Conservation (phyloP, 2,113 vertebrate species). For the Empidonax alnorum region DNA sequence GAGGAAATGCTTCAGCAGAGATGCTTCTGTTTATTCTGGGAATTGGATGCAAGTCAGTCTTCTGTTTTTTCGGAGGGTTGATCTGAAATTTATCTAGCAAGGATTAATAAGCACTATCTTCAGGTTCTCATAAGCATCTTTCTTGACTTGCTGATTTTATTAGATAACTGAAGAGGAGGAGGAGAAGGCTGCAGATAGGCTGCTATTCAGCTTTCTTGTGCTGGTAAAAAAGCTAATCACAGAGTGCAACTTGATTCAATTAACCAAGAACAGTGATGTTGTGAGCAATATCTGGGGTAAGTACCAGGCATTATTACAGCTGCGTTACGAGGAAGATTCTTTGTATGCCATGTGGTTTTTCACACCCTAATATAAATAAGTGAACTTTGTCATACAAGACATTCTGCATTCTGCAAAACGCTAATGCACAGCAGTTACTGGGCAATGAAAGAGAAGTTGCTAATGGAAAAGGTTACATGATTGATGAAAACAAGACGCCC, state of each 20-base stretch:
- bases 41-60: not conserved
- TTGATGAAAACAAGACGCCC: not conserved
- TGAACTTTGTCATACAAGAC: not conserved
- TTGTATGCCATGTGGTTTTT: not conserved
- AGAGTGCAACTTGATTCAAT: slow-evolving; percentile 83
- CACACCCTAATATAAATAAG: not conserved
- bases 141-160: slow-evolving; percentile 3
- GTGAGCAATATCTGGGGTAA: slow-evolving; percentile 87
- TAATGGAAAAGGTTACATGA: not conserved
- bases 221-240: slow-evolving; percentile 89
- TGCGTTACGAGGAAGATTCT: not conserved
- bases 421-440: not conserved
- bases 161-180: slow-evolving; percentile 88
- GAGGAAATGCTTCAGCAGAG: not conserved
- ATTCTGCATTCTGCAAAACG: not conserved
- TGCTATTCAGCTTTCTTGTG: slow-evolving; percentile 89
- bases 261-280: slow-evolving; percentile 76
- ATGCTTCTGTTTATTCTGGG: not conserved
- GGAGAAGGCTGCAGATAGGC: slow-evolving; percentile 89
- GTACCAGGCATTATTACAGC: not conserved
- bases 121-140: not conserved
- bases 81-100: not conserved
- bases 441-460: not conserved
- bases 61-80: not conserved
- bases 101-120: not conserved